Conservation (phyloP, 2,113 vertebrate species). For the Gobiocypris rarus region DNA sequence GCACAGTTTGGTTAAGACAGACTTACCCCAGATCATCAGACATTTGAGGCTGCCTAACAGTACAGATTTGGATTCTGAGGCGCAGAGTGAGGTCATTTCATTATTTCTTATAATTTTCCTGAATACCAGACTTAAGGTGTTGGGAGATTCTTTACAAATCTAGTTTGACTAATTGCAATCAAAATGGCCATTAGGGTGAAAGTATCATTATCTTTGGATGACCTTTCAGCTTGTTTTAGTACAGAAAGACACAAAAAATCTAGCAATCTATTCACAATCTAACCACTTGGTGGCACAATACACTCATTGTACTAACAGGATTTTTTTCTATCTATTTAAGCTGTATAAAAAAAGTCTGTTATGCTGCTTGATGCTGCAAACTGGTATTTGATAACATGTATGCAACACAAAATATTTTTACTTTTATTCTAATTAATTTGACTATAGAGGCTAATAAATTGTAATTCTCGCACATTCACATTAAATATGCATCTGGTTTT, state of each 20-base stretch:
- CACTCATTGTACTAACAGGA: background rate
- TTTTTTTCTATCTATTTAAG: background rate
- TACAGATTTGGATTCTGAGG: background rate
- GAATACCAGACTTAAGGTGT: background rate
- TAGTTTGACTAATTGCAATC: background rate
- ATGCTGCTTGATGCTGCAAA: background rate
- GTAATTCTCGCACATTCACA: background rate
- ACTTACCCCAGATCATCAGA: slow-evolving; percentile 23
- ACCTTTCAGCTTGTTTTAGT: background rate
- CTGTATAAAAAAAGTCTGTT: background rate
- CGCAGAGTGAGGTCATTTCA: background rate
- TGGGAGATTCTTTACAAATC: background rate
- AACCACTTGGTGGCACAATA: slow-evolving; percentile 74
- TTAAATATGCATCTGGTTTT: background rate
- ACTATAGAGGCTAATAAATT: background rate
- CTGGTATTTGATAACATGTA: background rate
- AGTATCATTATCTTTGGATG: background rate
- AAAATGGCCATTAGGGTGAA: background rate
- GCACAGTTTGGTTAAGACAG: slow-evolving; percentile 20
- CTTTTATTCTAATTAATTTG: no score
- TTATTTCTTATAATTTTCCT: background rate
- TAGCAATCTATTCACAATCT: background rate
- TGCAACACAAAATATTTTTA: no score
- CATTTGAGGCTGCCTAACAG: background rate
- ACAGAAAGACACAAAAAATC: background rate